phyloP scores from a whole-genome alignment of 2,113 vertebrate species.

The Paramisgurnus dabryanus region DNA sequence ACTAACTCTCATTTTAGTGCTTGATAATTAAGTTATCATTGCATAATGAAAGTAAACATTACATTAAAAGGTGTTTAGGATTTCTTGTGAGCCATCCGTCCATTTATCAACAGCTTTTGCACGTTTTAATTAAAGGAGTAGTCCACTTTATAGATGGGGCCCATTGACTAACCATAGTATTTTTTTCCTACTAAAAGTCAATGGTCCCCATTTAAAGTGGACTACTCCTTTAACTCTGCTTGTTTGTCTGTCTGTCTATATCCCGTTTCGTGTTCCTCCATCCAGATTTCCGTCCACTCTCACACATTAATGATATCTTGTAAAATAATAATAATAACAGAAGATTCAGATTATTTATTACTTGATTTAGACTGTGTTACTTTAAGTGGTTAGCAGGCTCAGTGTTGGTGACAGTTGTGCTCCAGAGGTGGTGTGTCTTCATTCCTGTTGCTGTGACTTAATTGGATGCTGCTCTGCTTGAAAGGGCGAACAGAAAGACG shows the following conservation, averaged over 20 bases:
- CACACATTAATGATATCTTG: neutral
- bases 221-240: no score
- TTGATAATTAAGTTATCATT: neutral
- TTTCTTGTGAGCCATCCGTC: no score
- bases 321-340: neutral
- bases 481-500: conserved; percentile 71
- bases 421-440: conserved; percentile 58
- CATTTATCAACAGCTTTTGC: no score
- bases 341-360: conserved; percentile 7
- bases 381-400: conserved; percentile 4
- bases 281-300: neutral
- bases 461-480: conserved; percentile 75
- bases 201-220: no score
- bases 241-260: neutral
- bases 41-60: no score
- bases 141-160: no score
- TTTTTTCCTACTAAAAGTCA: no score
- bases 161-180: no score
- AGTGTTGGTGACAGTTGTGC: conserved; percentile 46
- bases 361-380: neutral
- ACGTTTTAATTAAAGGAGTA: no score
- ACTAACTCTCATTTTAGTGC: no score
- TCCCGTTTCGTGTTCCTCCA: neutral
- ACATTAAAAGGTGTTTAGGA: no score
- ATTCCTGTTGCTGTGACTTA: conserved; percentile 68